These are phyloP conservation scores for Misgurnus anguillicaudatus DNA, from an alignment of 2,113 vertebrate genomes.

Conservation along the genomic window DNA sequence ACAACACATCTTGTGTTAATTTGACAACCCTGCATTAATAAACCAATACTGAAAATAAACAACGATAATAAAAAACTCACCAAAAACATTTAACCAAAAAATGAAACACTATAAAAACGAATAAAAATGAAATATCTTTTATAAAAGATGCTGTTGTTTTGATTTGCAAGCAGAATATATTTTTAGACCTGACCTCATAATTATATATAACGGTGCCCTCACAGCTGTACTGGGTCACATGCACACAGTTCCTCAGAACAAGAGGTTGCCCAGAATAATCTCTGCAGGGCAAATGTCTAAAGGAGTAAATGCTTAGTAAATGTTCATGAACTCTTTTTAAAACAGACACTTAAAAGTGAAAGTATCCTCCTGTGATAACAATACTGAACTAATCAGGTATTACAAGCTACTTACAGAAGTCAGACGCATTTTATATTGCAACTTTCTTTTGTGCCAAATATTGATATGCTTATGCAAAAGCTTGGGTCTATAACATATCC, in stretches of 20 bases:
- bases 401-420: background rate
- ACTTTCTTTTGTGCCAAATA: background rate
- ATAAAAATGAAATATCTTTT: no score
- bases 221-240: constrained; percentile 22
- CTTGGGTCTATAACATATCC: background rate
- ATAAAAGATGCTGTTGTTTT: no score
- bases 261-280: constrained; percentile 49
- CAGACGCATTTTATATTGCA: background rate
- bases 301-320: no score
- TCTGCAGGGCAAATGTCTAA: constrained; percentile 54
- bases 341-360: background rate
- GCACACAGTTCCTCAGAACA: constrained; percentile 38
- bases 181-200: constrained; percentile 24
- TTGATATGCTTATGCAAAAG: background rate
- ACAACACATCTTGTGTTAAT: no score
- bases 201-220: constrained; percentile 29
- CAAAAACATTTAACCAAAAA: no score
- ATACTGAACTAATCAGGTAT: background rate
- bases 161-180: constrained; percentile 13
- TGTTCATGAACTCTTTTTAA: background rate
- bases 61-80: no score
- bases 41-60: no score
- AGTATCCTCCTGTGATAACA: background rate
- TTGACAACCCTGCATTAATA: no score
- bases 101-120: no score